Conservation (phyloP, 2,888 invertebrate species). For the Tanytarsus gracilentus region DNA sequence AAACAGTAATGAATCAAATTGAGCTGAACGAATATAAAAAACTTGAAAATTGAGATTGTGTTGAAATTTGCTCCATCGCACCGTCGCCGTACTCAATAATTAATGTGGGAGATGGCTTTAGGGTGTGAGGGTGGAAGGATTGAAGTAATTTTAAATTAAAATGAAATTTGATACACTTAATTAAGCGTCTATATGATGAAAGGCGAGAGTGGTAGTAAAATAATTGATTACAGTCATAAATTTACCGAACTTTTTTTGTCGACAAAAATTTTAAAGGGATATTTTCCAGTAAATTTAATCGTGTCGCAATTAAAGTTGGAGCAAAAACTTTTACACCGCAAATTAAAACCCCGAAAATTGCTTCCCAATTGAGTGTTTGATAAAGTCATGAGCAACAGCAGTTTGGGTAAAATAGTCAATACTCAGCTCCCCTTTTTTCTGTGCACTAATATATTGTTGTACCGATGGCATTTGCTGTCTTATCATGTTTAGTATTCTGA, state of each 20-base stretch:
- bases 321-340: background rate
- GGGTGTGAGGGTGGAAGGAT: no score
- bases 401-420: background rate
- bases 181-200: conserved; percentile 1
- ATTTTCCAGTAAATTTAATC: background rate
- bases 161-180: conserved; percentile 22
- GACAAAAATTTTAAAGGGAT: no score
- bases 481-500: conserved; percentile 23
- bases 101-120: conserved; percentile 1
- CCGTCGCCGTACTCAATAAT: no score
- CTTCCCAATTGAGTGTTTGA: background rate
- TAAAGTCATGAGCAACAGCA: background rate
- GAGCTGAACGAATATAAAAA: no score
- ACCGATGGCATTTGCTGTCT: no score
- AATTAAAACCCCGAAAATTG: background rate
- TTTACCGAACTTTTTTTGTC: no score
- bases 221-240: conserved; percentile 24
- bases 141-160: conserved; percentile 17
- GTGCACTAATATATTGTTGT: background rate
- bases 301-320: background rate
- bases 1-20: no score
- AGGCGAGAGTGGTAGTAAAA: background rate
- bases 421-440: background rate
- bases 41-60: no score
- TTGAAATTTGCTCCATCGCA: no score